Evolutionary conservation across 1,140 invertebrate genomes (phyloP).

Genomic region (Platyscapa corneri): DNA sequence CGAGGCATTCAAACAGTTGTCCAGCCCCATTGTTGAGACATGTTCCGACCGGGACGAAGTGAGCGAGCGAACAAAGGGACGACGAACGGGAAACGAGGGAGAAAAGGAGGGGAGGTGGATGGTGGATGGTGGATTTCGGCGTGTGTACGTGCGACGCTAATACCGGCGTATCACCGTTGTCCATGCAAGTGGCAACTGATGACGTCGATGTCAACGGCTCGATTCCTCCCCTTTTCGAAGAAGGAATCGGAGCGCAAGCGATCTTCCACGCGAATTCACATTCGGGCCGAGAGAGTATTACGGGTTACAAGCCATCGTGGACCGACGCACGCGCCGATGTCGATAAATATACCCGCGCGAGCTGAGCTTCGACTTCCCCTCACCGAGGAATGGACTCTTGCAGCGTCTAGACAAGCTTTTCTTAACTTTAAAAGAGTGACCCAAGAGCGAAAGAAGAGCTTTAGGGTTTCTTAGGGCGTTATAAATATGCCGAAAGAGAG

Average conservation of each 20-base stretch:
- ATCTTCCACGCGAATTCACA: slow-evolving; percentile 33
- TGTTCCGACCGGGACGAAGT: background rate
- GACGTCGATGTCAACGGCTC: background rate
- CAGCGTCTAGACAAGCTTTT: background rate
- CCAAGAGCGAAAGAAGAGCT: background rate
- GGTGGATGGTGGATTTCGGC: too few relatives aligned
- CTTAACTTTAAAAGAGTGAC: slow-evolving; percentile 10
- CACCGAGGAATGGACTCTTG: background rate
- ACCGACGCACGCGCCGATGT: background rate
- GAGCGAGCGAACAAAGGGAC: background rate
- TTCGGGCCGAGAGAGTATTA: slow-evolving; percentile 2
- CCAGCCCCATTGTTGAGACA: background rate
- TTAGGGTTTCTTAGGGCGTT: background rate
- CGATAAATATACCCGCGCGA: slow-evolving; percentile 18
- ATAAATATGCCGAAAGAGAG: background rate
- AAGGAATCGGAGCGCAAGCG: background rate
- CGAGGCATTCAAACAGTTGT: background rate
- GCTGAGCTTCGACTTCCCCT: background rate
- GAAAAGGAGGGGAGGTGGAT: background rate
- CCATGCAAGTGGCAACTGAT: background rate
- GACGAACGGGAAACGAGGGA: background rate
- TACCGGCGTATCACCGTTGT: too few relatives aligned
- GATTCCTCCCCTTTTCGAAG: slow-evolving; percentile 19
- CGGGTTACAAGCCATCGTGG: background rate
- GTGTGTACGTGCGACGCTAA: too few relatives aligned